These are phyloP conservation scores for Chalcosyrphus nemorum DNA, from an alignment of 2,888 invertebrate genomes.

Conservation along the genomic window DNA sequence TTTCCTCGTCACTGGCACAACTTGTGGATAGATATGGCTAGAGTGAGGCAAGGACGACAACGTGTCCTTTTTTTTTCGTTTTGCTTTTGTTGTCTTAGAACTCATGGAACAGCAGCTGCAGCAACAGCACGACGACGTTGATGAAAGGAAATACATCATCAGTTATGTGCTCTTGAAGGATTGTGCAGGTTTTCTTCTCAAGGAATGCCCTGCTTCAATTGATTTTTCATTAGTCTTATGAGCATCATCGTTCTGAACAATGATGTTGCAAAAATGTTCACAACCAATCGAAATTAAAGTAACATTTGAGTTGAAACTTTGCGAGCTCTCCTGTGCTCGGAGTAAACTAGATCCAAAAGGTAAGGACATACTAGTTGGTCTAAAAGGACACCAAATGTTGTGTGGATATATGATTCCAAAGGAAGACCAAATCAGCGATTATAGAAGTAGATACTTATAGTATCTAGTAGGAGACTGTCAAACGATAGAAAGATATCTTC, in stretches of 20 bases:
- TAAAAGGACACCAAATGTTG: neutral
- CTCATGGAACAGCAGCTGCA: constrained; percentile 41
- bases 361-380: too few species aligned
- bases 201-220: constrained; percentile 62
- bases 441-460: too few species aligned
- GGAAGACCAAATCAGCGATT: too few species aligned
- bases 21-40: neutral
- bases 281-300: constrained; percentile 31
- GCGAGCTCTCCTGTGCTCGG: too few species aligned
- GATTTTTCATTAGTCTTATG: constrained; percentile 71
- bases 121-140: constrained; percentile 41
- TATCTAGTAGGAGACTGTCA: too few species aligned
- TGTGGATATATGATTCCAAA: too few species aligned
- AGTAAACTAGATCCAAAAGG: too few species aligned
- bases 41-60: neutral
- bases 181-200: constrained; percentile 39
- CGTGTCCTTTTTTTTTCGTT: constrained; percentile 18
- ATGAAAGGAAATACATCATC: constrained; percentile 71
- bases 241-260: constrained; percentile 31
- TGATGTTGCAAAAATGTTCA: constrained; percentile 17
- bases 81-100: too few species aligned
- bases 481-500: too few species aligned
- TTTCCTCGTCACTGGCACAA: constrained; percentile 69
- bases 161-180: constrained; percentile 59
- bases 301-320: neutral